Conservation (phyloP, 2,797 vertebrate genomes). For the Antennarius maculatus region DNA sequence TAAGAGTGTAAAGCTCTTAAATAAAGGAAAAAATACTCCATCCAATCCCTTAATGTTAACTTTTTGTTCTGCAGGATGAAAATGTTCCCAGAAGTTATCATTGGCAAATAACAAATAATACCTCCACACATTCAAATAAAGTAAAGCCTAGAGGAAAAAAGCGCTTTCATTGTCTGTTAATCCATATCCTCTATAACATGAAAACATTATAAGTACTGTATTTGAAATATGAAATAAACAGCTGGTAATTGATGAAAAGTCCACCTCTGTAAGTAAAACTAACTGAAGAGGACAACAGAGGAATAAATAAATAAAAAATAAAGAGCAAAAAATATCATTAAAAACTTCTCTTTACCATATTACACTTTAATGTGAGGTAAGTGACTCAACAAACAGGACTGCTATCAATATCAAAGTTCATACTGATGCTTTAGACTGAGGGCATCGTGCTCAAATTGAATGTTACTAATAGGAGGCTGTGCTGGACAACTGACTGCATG, state of each 20-base stretch:
- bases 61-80: not conserved
- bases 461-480: too few relatives aligned
- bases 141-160: not conserved
- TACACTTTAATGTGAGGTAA: slow-evolving; percentile 25
- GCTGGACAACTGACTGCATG: too few relatives aligned
- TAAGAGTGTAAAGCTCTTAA: slow-evolving; percentile 25
- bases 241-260: not conserved
- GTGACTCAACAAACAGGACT: slow-evolving; percentile 26
- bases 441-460: too few relatives aligned
- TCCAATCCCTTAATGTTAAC: slow-evolving; percentile 9
- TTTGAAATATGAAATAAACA: slow-evolving; percentile 21
- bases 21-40: slow-evolving; percentile 1
- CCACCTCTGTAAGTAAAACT: too few relatives aligned
- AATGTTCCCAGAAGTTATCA: not conserved
- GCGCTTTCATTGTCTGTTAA: not conserved
- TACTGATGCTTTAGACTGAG: too few relatives aligned
- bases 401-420: slow-evolving; percentile 15
- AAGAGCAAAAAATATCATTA: not conserved
- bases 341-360: slow-evolving; percentile 23
- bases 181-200: not conserved
- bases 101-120: not conserved
- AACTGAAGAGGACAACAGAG: too few relatives aligned
- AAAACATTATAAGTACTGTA: slow-evolving; percentile 23
- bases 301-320: too few relatives aligned
- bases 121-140: not conserved